Conservation (phyloP, 2,113 vertebrate genomes). For the Oncorhynchus mykiss region DNA sequence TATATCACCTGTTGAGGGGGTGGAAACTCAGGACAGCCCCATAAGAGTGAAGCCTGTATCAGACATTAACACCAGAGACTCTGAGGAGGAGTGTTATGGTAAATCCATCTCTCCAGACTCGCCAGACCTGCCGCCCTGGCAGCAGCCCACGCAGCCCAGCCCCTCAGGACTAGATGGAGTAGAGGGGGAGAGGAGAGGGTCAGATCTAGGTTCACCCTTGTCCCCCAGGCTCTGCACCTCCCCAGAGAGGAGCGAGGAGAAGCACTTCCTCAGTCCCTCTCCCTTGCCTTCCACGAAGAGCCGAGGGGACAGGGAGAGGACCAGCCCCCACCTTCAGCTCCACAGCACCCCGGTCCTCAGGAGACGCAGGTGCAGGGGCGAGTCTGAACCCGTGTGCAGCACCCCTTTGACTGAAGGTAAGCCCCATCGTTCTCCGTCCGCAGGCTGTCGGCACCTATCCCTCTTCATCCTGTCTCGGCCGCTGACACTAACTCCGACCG, state of each 20-base stretch:
- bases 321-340: slow-evolving; percentile 56
- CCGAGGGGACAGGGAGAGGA: slow-evolving; percentile 46
- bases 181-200: slow-evolving; percentile 53
- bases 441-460: neutral
- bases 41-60: slow-evolving; percentile 54
- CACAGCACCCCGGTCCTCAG: slow-evolving; percentile 84
- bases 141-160: slow-evolving; percentile 72
- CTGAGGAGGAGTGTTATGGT: slow-evolving; percentile 57
- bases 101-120: slow-evolving; percentile 78
- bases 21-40: slow-evolving; percentile 47
- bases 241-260: slow-evolving; percentile 27
- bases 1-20: slow-evolving; percentile 45
- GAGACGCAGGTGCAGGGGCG: slow-evolving; percentile 60
- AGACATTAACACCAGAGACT: too few relatives aligned
- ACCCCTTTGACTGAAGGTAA: slow-evolving; percentile 83
- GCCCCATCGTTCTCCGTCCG: neutral
- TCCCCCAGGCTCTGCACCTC: slow-evolving; percentile 41
- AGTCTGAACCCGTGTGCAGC: slow-evolving; percentile 73
- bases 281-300: slow-evolving; percentile 43
- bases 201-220: slow-evolving; percentile 32
- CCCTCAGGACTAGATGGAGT: slow-evolving; percentile 42
- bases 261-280: slow-evolving; percentile 51
- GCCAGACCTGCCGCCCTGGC: slow-evolving; percentile 84
- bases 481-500: neutral
- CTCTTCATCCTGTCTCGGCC: neutral